These are phyloP conservation scores for Crotalus helleri DNA, from an alignment of 2,113 vertebrate genomes.

Conservation along the genomic window DNA sequence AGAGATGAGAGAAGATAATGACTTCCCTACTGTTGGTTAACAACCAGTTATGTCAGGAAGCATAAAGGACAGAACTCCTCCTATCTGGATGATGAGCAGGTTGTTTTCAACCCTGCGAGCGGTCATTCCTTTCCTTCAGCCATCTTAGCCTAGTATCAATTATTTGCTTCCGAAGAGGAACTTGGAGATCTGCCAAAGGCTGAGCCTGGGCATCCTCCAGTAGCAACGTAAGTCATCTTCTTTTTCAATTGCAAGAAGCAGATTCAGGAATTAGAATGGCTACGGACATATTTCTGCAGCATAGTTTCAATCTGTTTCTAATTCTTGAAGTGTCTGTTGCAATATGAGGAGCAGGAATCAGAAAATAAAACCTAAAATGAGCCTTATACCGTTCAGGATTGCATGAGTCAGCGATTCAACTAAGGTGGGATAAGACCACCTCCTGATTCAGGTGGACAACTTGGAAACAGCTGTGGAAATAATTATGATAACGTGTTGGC, in stretches of 20 bases:
- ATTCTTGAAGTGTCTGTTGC: neutral
- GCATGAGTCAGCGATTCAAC: neutral
- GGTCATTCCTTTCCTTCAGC: slow-evolving; percentile 2
- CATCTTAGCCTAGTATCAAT: slow-evolving; percentile 15
- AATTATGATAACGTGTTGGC: neutral
- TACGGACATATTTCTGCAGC: neutral
- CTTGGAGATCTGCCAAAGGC: slow-evolving; percentile 25
- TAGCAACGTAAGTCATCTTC: neutral
- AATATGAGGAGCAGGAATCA: neutral
- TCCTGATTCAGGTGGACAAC: neutral
- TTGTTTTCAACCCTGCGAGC: neutral
- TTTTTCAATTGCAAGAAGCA: neutral
- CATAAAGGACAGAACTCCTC: neutral
- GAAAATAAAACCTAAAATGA: neutral
- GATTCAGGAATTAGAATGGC: neutral
- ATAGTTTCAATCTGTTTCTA: neutral
- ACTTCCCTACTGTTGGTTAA: neutral
- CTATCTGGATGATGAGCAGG: neutral
- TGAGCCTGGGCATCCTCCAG: neutral
- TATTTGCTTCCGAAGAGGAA: slow-evolving; percentile 21
- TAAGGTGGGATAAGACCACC: neutral
- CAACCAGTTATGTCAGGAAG: neutral
- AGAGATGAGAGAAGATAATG: neutral
- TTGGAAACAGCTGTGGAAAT: neutral
- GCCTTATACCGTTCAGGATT: neutral